These are phyloP conservation scores for Ophion slaviceki DNA, from an alignment of 2,888 invertebrate species.

Conservation along the genomic window DNA sequence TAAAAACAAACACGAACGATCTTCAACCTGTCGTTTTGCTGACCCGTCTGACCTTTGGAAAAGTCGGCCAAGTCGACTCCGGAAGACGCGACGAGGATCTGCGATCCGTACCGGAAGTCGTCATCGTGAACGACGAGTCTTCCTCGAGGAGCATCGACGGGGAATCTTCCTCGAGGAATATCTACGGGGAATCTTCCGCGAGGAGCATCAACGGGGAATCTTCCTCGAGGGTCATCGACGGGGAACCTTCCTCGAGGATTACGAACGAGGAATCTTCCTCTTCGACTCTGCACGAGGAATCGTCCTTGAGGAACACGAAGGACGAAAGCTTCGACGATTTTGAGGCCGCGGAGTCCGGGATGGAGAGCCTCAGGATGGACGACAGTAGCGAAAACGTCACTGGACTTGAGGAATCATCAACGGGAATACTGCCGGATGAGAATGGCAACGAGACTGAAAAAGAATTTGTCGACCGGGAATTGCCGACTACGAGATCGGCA, in stretches of 20 bases:
- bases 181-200: background rate
- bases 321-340: background rate
- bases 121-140: background rate
- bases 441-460: background rate
- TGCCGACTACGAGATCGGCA: background rate
- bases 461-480: background rate
- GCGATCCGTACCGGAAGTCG: background rate
- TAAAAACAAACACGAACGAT: background rate
- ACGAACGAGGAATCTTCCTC: background rate
- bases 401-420: conserved; percentile 1
- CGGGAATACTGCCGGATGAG: background rate
- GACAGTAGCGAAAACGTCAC: background rate
- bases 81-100: background rate
- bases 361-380: conserved; percentile 4
- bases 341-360: conserved; percentile 9
- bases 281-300: background rate
- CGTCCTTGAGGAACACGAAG: background rate
- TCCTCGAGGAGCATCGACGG: background rate
- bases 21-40: conserved; percentile 47
- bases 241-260: background rate
- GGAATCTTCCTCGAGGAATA: background rate
- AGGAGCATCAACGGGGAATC: background rate
- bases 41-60: conserved; percentile 11
- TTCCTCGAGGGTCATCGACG: background rate
- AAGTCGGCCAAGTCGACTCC: background rate